These are phyloP conservation scores for Anticlea derivata DNA, from an alignment of 2,888 invertebrate species.

Conservation along the genomic window DNA sequence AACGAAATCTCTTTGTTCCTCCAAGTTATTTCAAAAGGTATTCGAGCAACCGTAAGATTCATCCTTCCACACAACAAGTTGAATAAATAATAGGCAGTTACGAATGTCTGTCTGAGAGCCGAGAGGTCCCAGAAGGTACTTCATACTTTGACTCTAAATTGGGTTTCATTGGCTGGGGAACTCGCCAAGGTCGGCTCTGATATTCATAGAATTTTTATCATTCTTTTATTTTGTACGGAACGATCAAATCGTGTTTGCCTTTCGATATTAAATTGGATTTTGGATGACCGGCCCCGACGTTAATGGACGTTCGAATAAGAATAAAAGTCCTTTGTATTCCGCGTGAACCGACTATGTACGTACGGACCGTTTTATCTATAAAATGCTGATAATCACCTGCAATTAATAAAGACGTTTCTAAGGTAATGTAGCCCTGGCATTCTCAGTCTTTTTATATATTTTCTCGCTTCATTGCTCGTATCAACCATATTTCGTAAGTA, in stretches of 20 bases:
- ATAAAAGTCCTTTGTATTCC: constrained; percentile 11
- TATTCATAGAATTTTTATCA: constrained; percentile 34
- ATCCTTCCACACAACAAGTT: constrained; percentile 39
- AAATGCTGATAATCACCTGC: not conserved
- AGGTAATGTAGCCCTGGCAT: too few species aligned
- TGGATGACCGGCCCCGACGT: constrained; percentile 13
- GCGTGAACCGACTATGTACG: not conserved
- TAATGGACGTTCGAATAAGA: constrained; percentile 21
- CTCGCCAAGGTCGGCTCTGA: constrained; percentile 29
- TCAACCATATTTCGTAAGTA: too few species aligned
- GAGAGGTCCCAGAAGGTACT: constrained; percentile 28
- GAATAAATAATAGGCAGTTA: constrained; percentile 45
- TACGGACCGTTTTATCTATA: not conserved
- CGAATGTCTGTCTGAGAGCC: constrained; percentile 32
- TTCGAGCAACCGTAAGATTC: constrained; percentile 38
- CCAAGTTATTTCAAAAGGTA: constrained; percentile 29
- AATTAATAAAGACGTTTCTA: too few species aligned
- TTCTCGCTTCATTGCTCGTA: too few species aligned
- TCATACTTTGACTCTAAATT: constrained; percentile 43
- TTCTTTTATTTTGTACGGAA: constrained; percentile 24
- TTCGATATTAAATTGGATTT: constrained; percentile 28
- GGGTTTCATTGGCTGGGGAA: constrained; percentile 41
- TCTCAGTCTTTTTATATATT: too few species aligned
- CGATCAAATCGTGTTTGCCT: constrained; percentile 25
- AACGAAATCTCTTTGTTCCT: constrained; percentile 29